Percentiles rank a stretch among this genome's conserved stretches.
phyloP scores from a whole-genome alignment of 2,797 vertebrate species.

The Coracias cyanogaster region DNA sequence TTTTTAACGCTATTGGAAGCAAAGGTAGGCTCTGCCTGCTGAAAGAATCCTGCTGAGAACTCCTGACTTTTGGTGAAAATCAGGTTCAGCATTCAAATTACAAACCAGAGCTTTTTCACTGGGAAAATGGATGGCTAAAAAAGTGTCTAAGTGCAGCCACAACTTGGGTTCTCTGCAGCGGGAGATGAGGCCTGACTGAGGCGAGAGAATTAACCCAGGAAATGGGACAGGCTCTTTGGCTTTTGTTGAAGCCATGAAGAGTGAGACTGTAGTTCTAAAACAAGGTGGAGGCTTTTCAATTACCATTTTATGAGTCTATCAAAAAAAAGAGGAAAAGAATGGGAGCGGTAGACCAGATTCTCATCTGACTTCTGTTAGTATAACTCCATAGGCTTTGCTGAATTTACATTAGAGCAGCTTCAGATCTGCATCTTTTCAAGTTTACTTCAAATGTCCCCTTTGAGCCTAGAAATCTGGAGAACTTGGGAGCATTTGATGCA shows the following conservation, averaged over 20 bases:
- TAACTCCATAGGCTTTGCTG: conserved; percentile 51
- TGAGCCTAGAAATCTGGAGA: conserved; percentile 61
- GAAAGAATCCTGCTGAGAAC: neutral
- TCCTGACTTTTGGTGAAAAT: neutral
- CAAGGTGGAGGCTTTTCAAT: conserved; percentile 47
- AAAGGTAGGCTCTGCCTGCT: neutral
- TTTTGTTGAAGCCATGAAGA: conserved; percentile 23
- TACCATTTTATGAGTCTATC: neutral
- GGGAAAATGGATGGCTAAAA: neutral
- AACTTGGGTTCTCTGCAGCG: neutral
- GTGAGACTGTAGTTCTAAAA: conserved; percentile 3
- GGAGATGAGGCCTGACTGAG: neutral
- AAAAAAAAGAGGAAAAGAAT: neutral
- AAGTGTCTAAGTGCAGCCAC: neutral
- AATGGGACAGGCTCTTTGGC: neutral
- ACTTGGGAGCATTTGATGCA: conserved; percentile 61
- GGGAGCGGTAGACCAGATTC: neutral
- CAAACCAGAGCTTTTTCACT: neutral
- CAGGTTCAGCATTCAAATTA: neutral
- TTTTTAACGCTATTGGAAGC: neutral
- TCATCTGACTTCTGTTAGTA: conserved; percentile 41
- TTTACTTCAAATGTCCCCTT: conserved; percentile 64
- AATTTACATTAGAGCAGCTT: conserved; percentile 55
- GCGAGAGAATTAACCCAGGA: neutral
- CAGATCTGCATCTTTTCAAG: conserved; percentile 70